Evolutionary conservation across 2,113 vertebrate genomes (phyloP), one percentile per base, ranked within the genome.

Genomic region (Donacobius atricapilla): DNA sequence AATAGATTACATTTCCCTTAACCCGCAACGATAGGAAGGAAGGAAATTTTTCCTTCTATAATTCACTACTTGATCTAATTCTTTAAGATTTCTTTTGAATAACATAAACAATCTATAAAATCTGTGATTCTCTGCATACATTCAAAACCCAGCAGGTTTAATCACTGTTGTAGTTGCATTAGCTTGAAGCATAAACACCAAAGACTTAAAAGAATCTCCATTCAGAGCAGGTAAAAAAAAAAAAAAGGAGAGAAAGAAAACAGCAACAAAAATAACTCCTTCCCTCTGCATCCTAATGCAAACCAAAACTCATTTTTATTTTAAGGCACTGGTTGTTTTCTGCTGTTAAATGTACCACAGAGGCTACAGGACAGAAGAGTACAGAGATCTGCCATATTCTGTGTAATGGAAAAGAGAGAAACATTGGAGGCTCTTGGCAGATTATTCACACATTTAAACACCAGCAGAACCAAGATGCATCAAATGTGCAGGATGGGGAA

Each of bases 141-240:
- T 83, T 87, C 60, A 68, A 70, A 84, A 87, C 47, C 76, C 83
- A 75, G 20, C 68, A 44, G 45, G n/a, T 83, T 57, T 91, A 93
- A 76, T 92, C 92, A 89, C 57, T 89, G 50, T 20, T 95, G 85
- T 84, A 70, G 90, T 88, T 96, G 97, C 92, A 94, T 82, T 91
- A 83, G 95, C 95, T 96, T 90, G 66, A 95, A 95, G 95, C 93
- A 94, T 89, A 96, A 96, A 96, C 93, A 93, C 56, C 66, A 73
- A 89, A 64, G 61, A 87, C 84, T 94, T 94, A 66, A 87, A 96
- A 96, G 50, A 90, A 86, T 82, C 56, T 33, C 19, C 82, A 48
- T 81, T 72, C 1, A 0, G n/a, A 83, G 47, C 71, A 96, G 96
- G 96, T 90, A 61, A 71, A 58, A 85, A 87, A 56, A n/a, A n/a